These are phyloP conservation scores for Pomacea canaliculata DNA, from an alignment of 2,888 invertebrate species.

Conservation along the genomic window DNA sequence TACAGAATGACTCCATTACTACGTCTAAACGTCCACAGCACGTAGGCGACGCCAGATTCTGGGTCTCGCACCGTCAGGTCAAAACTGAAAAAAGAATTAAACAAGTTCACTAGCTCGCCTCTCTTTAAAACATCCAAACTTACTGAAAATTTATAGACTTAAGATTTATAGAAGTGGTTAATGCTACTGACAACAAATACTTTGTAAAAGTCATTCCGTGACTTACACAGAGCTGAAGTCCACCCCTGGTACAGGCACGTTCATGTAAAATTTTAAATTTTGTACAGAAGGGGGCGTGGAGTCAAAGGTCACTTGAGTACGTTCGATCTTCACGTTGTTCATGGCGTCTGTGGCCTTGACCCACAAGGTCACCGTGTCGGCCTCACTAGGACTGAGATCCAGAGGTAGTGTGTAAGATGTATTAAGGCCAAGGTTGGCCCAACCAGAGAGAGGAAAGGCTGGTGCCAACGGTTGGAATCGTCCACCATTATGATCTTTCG, in stretches of 20 bases:
- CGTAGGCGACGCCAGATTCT: conserved; percentile 13
- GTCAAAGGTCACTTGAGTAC: conserved; percentile 37
- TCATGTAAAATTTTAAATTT: background rate
- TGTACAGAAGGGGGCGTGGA: conserved; percentile 23
- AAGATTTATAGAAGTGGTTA: too few relatives aligned
- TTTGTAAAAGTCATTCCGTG: too few relatives aligned
- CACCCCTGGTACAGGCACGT: background rate
- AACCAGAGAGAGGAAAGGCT: background rate
- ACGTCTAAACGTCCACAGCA: conserved; percentile 9
- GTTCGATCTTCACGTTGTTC: conserved; percentile 27
- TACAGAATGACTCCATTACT: conserved; percentile 6
- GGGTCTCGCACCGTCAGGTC: conserved; percentile 1
- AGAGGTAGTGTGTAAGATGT: conserved; percentile 1
- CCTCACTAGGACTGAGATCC: conserved; percentile 12
- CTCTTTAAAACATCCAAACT: too few relatives aligned
- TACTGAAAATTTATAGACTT: too few relatives aligned
- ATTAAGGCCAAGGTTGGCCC: conserved; percentile 10
- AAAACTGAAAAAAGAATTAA: background rate
- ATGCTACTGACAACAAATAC: too few relatives aligned
- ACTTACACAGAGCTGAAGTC: conserved; percentile 10
- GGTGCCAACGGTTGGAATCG: background rate
- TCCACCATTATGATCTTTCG: conserved; percentile 16
- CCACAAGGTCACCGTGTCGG: conserved; percentile 37
- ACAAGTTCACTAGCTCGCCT: too few relatives aligned
- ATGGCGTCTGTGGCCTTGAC: conserved; percentile 39